Conservation (phyloP, 2,113 vertebrate genomes). For the Labeo catla region DNA sequence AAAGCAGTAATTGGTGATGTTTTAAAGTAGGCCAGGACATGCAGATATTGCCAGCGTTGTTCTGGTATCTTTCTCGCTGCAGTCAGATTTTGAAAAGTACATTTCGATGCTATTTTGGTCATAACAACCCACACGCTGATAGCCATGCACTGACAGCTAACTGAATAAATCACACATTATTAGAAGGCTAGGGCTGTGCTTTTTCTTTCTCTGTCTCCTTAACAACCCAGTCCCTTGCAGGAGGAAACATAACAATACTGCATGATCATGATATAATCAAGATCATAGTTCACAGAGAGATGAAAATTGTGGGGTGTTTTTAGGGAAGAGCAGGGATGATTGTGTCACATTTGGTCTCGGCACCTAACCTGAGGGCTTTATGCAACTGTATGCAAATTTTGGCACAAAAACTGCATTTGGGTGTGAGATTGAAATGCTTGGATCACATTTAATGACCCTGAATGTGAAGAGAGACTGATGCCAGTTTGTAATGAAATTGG, state of each 20-base stretch:
- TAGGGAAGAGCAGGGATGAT: neutral
- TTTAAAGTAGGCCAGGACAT: constrained; percentile 48
- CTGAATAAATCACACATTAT: constrained; percentile 66
- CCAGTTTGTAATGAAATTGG: neutral
- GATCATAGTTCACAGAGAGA: neutral
- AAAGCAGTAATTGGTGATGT: constrained; percentile 49
- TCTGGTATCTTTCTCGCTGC: constrained; percentile 53
- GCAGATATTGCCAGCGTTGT: constrained; percentile 11
- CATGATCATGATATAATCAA: neutral
- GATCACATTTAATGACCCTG: neutral
- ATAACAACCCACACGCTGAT: constrained; percentile 58
- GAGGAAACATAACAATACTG: neutral
- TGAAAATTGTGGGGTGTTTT: neutral
- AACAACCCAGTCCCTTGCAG: constrained; percentile 64
- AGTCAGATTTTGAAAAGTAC: constrained; percentile 59
- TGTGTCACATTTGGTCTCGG: neutral
- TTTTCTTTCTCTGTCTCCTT: constrained; percentile 68
- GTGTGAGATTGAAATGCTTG: neutral
- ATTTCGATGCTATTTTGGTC: constrained; percentile 49
- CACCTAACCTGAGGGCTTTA: neutral
- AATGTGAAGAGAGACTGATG: neutral
- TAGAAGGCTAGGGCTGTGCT: constrained; percentile 50
- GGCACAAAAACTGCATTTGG: neutral
- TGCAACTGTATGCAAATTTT: neutral
- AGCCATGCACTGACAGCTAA: constrained; percentile 54